These are phyloP conservation scores for Nowickia ferox DNA, from an alignment of 2,888 invertebrate genomes.

Conservation along the genomic window DNA sequence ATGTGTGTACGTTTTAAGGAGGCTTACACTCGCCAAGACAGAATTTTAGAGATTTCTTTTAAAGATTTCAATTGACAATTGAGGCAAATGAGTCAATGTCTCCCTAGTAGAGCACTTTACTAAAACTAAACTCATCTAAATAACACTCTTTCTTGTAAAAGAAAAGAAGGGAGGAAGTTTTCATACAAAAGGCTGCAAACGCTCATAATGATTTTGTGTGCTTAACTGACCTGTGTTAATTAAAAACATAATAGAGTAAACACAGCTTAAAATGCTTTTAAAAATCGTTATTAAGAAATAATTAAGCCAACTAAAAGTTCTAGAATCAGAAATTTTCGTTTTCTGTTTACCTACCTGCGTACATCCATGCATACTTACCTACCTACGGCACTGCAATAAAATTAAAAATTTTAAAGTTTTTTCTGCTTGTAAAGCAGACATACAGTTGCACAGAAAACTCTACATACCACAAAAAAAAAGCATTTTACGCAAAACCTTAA, in stretches of 20 bases:
- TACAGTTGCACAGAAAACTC: no score
- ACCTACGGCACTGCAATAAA: constrained; percentile 8
- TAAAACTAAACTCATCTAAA: constrained; percentile 51
- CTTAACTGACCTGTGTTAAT: constrained; percentile 57
- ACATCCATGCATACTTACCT: background rate
- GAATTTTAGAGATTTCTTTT: constrained; percentile 78
- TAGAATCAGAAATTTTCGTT: background rate
- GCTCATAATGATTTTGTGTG: background rate
- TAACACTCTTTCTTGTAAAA: constrained; percentile 43
- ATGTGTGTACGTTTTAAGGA: background rate
- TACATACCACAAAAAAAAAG: no score
- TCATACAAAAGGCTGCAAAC: background rate
- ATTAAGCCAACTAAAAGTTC: background rate
- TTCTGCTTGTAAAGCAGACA: background rate
- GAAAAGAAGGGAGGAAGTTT: constrained; percentile 47
- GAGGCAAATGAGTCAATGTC: constrained; percentile 80
- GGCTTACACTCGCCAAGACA: constrained; percentile 69
- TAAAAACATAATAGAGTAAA: constrained; percentile 14
- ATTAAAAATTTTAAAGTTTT: constrained; percentile 4
- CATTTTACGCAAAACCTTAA: no score
- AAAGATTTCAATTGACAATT: constrained; percentile 79
- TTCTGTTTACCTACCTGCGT: no score
- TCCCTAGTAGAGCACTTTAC: constrained; percentile 59
- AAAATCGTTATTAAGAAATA: background rate
- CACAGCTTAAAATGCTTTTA: background rate